Evolutionary conservation across 2,888 invertebrate genomes (phyloP), one percentile per base, ranked within the genome.

Genomic region (Diarsia brunnea): DNA sequence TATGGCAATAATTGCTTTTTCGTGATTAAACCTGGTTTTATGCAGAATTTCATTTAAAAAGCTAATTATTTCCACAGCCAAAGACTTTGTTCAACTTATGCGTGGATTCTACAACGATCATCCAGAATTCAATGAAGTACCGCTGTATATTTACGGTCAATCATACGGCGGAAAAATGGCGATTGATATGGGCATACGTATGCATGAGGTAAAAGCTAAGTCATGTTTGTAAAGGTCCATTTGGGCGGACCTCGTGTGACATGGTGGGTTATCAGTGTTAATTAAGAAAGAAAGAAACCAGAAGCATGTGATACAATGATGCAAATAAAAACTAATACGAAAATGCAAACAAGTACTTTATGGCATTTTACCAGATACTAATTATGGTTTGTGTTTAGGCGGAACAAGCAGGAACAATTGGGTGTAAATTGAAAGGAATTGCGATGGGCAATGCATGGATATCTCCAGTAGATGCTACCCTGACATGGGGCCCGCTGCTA

Each of bases 131-230:
- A 97, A 97, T 91, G 95, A 94, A 16, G 97, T 98, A 0, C 98
- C 98, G 0, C 95, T 98, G 53, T 99, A 99, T 91, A 98, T 99
- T 79, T 98, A 98, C 89, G 98, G 98, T 43, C 99, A 99, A 93
- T 99, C 99, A 0, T 99, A 99, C 92, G 99, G 99, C 27, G 99
- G 99, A 2, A 99, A 99, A 95, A 99, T 99, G 98, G 98, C 98
- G 0, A 97, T 98, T 0, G 98, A 98, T 89, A 98, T 99, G 92
- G 98, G 98, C 14, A 92, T 96, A 89, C 91, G 95, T 73, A 96
- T 98, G 92, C 90, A 95, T 75, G 95, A 97, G 93, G 97, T 97
- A 91, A n/a, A n/a, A 84, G 85, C 27, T n/a, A 45, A 31, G 4
- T 38, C 43, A 82, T 58, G n/a, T 64, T 64, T 31, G 45, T 67